Percentiles rank a stretch among this genome's conserved stretches.
Conservation (phyloP, 2,888 invertebrate species). For the Nemurella pictetii region DNA sequence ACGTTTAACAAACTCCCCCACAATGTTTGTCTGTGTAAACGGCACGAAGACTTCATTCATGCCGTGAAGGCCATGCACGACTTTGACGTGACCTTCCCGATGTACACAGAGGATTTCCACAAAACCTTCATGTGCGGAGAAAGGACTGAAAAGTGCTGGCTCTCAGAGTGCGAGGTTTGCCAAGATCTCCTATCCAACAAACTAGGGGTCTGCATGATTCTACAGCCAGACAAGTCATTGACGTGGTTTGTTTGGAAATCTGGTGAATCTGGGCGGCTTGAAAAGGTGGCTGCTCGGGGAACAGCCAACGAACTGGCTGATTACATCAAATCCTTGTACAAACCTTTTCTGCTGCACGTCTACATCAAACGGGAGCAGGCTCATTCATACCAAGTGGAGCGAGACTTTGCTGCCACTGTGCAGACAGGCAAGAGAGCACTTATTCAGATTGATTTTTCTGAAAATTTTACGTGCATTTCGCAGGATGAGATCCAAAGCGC, state of each 20-base stretch:
- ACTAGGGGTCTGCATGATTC: background rate
- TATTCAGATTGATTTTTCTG: conserved; percentile 21
- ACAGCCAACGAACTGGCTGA: background rate
- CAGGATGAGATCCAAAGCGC: no score
- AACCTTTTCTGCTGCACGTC: background rate
- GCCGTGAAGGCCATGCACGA: conserved; percentile 16
- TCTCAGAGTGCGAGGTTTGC: background rate
- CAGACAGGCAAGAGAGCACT: background rate
- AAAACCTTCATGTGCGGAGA: background rate
- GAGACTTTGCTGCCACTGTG: background rate
- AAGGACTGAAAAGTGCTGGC: conserved; percentile 8
- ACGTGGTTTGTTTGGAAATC: background rate
- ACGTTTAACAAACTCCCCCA: conserved; percentile 30
- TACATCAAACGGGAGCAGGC: conserved; percentile 8
- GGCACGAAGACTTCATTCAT: conserved; percentile 33
- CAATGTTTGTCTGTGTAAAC: conserved; percentile 37
- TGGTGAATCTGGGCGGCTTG: background rate
- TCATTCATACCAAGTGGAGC: background rate
- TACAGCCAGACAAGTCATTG: background rate
- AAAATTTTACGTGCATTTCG: conserved; percentile 31
- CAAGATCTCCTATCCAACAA: background rate
- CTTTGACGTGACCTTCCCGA: background rate
- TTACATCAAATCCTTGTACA: background rate
- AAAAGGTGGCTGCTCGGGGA: background rate
- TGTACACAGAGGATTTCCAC: conserved; percentile 1